phyloP scores from a whole-genome alignment of 2,888 invertebrate species.

The Scaptomyza polygonia region DNA sequence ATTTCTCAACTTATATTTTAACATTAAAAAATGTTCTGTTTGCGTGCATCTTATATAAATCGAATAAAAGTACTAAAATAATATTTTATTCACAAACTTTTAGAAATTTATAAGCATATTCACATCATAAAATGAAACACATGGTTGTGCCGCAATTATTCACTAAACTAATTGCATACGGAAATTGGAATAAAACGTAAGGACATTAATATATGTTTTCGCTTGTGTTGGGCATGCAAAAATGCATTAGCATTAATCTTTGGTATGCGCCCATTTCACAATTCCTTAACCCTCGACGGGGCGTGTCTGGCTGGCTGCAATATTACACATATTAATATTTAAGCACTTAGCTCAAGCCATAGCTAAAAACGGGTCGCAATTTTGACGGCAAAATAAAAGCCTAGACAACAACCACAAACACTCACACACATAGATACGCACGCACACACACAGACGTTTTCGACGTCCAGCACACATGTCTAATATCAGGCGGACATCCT shows the following conservation, averaged over 20 bases:
- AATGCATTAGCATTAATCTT: constrained; percentile 71
- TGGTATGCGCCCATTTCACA: constrained; percentile 28
- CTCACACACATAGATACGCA: neutral
- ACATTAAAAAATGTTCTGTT: neutral
- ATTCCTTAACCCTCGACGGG: constrained; percentile 18
- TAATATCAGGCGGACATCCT: constrained; percentile 59
- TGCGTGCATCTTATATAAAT: constrained; percentile 40
- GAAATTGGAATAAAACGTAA: constrained; percentile 53
- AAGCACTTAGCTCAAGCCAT: constrained; percentile 53
- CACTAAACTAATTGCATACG: constrained; percentile 68
- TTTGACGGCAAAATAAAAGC: constrained; percentile 55
- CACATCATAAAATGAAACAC: constrained; percentile 15
- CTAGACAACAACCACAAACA: constrained; percentile 5
- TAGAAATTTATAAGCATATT: constrained; percentile 31
- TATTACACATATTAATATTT: constrained; percentile 75
- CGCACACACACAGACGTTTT: neutral
- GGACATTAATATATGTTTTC: constrained; percentile 4
- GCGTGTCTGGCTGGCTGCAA: constrained; percentile 54
- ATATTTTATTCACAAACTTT: neutral
- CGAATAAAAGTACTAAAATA: constrained; percentile 44
- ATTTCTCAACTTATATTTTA: too few species aligned
- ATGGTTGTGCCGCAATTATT: constrained; percentile 54
- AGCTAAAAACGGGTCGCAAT: constrained; percentile 37
- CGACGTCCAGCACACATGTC: constrained; percentile 33
- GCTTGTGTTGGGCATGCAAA: constrained; percentile 54